Conservation (phyloP, 2,797 vertebrate species). For the Jordanella pulchra region DNA sequence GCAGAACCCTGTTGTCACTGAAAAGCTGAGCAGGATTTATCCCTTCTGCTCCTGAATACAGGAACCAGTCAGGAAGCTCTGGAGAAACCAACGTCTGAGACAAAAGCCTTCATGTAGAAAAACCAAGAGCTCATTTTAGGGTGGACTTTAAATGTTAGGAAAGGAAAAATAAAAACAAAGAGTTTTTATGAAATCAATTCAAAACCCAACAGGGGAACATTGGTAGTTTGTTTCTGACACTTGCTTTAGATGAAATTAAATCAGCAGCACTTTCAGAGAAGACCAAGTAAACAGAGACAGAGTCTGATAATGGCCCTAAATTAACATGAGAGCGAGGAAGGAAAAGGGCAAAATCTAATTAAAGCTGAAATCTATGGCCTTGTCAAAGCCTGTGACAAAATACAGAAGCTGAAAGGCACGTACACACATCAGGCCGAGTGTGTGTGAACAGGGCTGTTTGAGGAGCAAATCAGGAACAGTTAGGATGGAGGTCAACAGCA, state of each 20-base stretch:
- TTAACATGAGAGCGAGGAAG: constrained; percentile 25
- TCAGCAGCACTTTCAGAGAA: constrained; percentile 29
- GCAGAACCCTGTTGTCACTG: background rate
- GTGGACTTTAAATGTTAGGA: background rate
- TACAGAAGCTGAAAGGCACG: constrained; percentile 25
- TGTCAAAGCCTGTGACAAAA: constrained; percentile 44
- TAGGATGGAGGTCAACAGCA: constrained; percentile 1
- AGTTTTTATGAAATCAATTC: constrained; percentile 11
- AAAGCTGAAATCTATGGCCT: constrained; percentile 63
- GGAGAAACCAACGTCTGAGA: background rate
- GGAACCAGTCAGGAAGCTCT: background rate
- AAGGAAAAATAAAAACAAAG: background rate
- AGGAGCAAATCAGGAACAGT: background rate
- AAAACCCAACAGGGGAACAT: constrained; percentile 30
- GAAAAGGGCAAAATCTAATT: constrained; percentile 63
- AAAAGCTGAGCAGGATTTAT: constrained; percentile 1
- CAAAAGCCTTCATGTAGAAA: constrained; percentile 1
- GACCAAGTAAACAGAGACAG: constrained; percentile 37
- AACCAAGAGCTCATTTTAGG: background rate
- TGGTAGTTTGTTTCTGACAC: constrained; percentile 28
- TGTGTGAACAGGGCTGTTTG: constrained; percentile 31
- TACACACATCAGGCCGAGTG: constrained; percentile 25
- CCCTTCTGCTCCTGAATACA: constrained; percentile 2
- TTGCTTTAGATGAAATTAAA: constrained; percentile 49
- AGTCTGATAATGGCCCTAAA: constrained; percentile 35